Base-by-base conservation (phyloP, 2,113 vertebrate species). In the Hiodon tergisus region DNA sequence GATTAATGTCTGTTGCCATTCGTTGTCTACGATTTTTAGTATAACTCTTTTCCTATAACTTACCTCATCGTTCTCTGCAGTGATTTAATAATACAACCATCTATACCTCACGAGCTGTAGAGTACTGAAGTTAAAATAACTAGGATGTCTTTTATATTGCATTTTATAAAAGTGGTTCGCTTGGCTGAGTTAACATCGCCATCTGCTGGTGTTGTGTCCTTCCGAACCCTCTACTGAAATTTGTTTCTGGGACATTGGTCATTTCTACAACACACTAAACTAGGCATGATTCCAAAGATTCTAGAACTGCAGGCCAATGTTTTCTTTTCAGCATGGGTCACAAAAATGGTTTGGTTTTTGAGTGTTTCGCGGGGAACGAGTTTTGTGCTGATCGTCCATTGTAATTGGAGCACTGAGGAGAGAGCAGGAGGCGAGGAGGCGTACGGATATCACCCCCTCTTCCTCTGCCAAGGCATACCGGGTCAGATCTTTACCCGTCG, bases 31-130 rank as follows among this genome's bases (percentile, higher is more conserved):
- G 10, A 73, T 76, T 76, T 70, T 70, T 54, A 59, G 47, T 54
- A 69, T 59, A 46, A 62, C 70, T 60, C 11, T 51, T 72, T 72
- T 52, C 60, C 5, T 70, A 13, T 17, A 14, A 55, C 69, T 71
- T 76, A 76, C 68, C 75, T 76, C 75, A 71, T 51, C n/a, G 72
- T 68, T 7, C 69, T 67, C 67, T 67, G 59, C 55, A 63, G 72
- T 74, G 61, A 8, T 58, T 75, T 68, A n/a, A 48, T 51, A 59
- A 68, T 58, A 67, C 47, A 51, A 66, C 53, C 55, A 17, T 54
- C 59, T 63, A 55, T 76, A 76, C 75, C 75, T 76, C 75, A 76
- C 17, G 59, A 69, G 59, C 67, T 62, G 59, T 76, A 62, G 60
- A 65, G 65, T 71, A 71, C 68, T 46, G 63, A 59, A 70, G 68